Base-by-base conservation (phyloP, 2,113 vertebrate species). In the Periophthalmus modestus region DNA sequence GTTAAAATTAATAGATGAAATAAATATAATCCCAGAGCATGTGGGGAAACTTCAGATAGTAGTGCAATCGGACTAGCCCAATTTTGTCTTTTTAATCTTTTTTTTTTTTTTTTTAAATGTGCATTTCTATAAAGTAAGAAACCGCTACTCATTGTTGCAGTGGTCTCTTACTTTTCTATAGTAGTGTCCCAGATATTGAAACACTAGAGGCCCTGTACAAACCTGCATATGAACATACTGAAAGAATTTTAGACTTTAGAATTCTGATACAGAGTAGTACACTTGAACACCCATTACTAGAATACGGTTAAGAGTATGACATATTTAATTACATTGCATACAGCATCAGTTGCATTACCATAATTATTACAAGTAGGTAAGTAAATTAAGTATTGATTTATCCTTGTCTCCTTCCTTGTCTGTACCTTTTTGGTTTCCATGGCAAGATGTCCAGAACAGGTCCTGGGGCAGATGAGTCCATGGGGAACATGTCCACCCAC, bases 401-500 rank as follows among this genome's bases (percentile, higher is more conserved):
- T 28, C 24, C 23, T 57, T 28, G 7, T 15, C 23, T 28, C 12
- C 18, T 21, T 15, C 15, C 28, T 39, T 16, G 21, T 69, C 36
- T 92, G 90, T 92, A 99, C 97, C 95, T 98, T 93, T 98, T 99
- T 74, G 98, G 97, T 91, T 99, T 99, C 82, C 98, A 91, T 80
- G 98, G 98, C 1, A 97, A 95, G 82, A 98, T 97, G 70, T 99
- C 98, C 23, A 94, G 92, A 62, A 97, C 95, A 0, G 97, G 96
- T 76, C 97, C 97, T 0, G 98, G 98, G 0, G 96, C 95, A 0
- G 96, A 94, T 94, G 95, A 95, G 71, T 99, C 96, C 96, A 95
- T 95, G 36, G 97, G 95, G 84, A 99, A 99, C 97, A 99, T 98
- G 84, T 99, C 98, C 82, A 99, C 97, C 97, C 97, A 99, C 95